A percentile compares a stretch with the other conserved stretches of the same genome.
Evolutionary conservation across 2,888 invertebrate genomes (phyloP).

Genomic region (Diploptera punctata): DNA sequence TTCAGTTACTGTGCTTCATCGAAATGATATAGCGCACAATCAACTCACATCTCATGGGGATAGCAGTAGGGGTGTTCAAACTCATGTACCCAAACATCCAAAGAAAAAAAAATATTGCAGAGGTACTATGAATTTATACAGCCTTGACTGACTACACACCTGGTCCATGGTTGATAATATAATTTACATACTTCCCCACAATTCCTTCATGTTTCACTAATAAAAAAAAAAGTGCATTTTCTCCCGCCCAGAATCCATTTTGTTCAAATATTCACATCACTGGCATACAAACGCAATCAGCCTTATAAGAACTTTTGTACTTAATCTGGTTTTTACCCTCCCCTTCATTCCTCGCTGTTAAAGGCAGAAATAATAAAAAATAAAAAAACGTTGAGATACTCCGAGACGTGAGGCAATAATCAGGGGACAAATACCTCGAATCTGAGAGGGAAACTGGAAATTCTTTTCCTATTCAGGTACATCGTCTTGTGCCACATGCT

Average conservation of each 20-base stretch:
- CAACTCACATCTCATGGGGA: slow-evolving; percentile 11
- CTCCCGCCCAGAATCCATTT: slow-evolving; percentile 10
- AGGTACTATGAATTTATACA: slow-evolving; percentile 17
- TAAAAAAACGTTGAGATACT: slow-evolving; percentile 20
- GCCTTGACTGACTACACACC: slow-evolving; percentile 20
- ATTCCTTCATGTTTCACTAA: not conserved
- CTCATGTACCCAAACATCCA: slow-evolving; percentile 5
- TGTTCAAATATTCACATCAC: slow-evolving; percentile 14
- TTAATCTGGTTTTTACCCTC: slow-evolving; percentile 23
- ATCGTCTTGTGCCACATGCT: too few relatives aligned
- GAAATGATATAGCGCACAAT: too few relatives aligned
- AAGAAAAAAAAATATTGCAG: not conserved
- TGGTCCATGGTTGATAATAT: slow-evolving; percentile 25
- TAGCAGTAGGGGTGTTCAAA: slow-evolving; percentile 20
- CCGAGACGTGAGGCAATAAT: not conserved
- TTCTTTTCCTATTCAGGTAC: not conserved
- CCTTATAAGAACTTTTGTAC: slow-evolving; percentile 31
- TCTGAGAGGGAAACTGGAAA: too few relatives aligned
- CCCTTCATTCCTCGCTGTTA: not conserved
- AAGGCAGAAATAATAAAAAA: too few relatives aligned
- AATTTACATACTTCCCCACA: slow-evolving; percentile 19
- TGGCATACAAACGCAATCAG: slow-evolving; percentile 26
- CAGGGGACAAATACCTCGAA: too few relatives aligned
- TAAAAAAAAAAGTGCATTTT: slow-evolving; percentile 15
- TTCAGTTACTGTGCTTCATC: too few relatives aligned